Base-by-base conservation (phyloP, 2,797 vertebrate species). In the Otolemur crassicaudatus region DNA sequence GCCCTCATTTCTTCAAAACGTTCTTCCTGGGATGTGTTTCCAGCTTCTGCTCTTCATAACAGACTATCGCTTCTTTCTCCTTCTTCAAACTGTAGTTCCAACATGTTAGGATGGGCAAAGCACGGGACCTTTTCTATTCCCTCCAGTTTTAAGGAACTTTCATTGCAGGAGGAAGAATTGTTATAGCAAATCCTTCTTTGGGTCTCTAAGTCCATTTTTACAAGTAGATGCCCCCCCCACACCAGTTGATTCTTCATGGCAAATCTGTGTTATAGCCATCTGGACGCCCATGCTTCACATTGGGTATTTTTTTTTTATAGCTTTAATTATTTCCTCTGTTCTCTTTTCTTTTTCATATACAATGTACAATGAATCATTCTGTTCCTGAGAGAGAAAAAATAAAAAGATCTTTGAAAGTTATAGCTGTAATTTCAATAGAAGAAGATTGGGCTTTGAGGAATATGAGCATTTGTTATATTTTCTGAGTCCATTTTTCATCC, bases 321-420 rank as follows among this genome's bases (percentile, higher is more conserved):
- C 94, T 98, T 97, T 97, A 97, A 97, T 97, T 97, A 98, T 97
- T 97, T 97, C 90, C 79, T 97, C 88, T 96, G 85, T 93, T 95
- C 89, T 91, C 87, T 70, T 97, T 76, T 94, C 70, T 91, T 92
- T 95, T 90, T 90, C 70, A 79, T 93, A 91, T 93, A 96, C 79
- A 97, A 90, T 97, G 96, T 94, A 96, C 79, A 97, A 92, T 97
- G 96, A 97, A 97, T 98, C 96, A 97, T 89, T 96, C 92, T 96
- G 92, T 70, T 96, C 92, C 96, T 92, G 79, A 94, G 94, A 97
- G 90, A 93, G 76, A 87, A 95, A 97, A 97, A 96, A 94, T 84
- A 91, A 90, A 97, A 97, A 93, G 90, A 96, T 91, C 97, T 97
- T 96, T 95, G 65, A 96, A 97, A 98, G 97, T 97, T 97, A 97